Conservation (phyloP, 2,888 invertebrate genomes). For the Pegoplata infirma region DNA sequence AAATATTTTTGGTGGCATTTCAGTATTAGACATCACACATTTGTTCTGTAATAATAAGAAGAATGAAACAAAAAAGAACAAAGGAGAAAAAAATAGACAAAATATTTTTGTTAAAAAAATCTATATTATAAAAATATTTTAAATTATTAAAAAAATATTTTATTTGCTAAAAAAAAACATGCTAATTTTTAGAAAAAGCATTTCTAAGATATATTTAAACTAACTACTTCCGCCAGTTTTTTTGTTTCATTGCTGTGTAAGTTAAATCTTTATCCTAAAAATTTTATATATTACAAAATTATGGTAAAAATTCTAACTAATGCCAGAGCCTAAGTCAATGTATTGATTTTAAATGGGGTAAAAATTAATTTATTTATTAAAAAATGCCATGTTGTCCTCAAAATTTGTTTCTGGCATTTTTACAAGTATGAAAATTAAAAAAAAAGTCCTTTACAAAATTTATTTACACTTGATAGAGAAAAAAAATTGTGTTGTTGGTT, state of each 20-base stretch:
- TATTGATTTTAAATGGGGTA: no score
- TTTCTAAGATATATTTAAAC: background rate
- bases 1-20: slow-evolving; percentile 74
- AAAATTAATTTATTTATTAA: no score
- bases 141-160: background rate
- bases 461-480: no score
- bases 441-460: no score
- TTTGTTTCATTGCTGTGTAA: no score
- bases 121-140: slow-evolving; percentile 6
- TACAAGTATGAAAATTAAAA: no score
- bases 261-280: background rate
- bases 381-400: no score
- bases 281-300: background rate
- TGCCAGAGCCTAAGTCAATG: background rate
- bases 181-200: background rate
- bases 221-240: background rate
- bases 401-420: no score
- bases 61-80: slow-evolving; percentile 49
- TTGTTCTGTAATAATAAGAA: slow-evolving; percentile 74
- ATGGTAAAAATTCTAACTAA: background rate
- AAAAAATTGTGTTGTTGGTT: no score
- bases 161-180: background rate
- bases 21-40: slow-evolving; percentile 76
- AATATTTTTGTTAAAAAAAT: slow-evolving; percentile 19
- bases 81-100: slow-evolving; percentile 28